These are phyloP conservation scores for Acleris laterana DNA, from an alignment of 2,888 invertebrate genomes.

Conservation along the genomic window DNA sequence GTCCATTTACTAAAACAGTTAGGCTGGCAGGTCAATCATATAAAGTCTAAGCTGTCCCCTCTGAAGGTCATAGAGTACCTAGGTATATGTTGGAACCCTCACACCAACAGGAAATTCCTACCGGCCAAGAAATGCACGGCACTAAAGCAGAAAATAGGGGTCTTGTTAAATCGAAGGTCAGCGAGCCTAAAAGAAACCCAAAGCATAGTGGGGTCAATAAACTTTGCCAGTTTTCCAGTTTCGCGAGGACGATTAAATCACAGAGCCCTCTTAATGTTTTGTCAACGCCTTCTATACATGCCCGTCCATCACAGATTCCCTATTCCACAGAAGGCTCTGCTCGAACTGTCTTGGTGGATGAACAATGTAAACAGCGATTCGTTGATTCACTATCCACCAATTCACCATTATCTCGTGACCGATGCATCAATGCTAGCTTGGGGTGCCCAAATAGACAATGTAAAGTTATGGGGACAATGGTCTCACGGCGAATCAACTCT, in stretches of 20 bases:
- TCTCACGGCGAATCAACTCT: neutral
- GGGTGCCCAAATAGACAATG: neutral
- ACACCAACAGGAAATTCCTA: neutral
- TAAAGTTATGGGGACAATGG: neutral
- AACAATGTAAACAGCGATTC: neutral
- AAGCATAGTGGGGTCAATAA: conserved; percentile 3
- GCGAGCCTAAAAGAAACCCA: neutral
- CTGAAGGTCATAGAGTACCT: conserved; percentile 1
- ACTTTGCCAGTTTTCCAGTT: neutral
- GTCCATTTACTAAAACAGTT: neutral
- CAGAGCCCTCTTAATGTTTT: neutral
- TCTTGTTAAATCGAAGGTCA: neutral
- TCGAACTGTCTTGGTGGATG: conserved; percentile 9
- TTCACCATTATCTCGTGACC: neutral
- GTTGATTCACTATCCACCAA: neutral
- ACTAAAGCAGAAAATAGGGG: neutral
- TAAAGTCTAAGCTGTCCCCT: neutral
- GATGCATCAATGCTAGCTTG: neutral
- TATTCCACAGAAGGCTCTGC: neutral
- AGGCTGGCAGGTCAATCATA: neutral
- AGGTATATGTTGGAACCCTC: neutral
- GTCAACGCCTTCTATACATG: neutral
- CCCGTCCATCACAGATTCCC: neutral
- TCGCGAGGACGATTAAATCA: neutral
- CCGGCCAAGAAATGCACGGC: neutral